phyloP scores from a whole-genome alignment of 2,888 invertebrate genomes.

The Lucinisca nassula region DNA sequence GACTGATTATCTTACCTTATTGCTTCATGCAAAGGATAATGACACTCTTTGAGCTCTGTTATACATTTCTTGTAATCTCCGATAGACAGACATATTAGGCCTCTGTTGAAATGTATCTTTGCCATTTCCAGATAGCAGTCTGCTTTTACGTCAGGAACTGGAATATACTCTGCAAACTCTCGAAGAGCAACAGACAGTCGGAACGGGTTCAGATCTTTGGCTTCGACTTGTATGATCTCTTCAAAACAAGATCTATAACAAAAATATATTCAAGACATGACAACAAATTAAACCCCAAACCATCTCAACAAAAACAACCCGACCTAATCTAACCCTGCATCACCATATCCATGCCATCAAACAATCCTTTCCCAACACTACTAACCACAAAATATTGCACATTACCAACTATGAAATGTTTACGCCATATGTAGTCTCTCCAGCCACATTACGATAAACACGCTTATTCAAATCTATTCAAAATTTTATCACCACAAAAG shows the following conservation, averaged over 20 bases:
- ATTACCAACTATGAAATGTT: too few species aligned
- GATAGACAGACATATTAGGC: conserved; percentile 26
- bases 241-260: neutral
- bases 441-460: too few species aligned
- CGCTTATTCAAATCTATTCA: too few species aligned
- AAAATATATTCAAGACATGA: too few species aligned
- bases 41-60: conserved; percentile 61
- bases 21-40: conserved; percentile 65
- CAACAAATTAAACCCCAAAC: too few species aligned
- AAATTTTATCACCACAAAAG: too few species aligned
- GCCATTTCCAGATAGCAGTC: conserved; percentile 24
- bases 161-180: conserved; percentile 24
- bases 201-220: neutral
- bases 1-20: conserved; percentile 26
- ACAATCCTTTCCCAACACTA: too few species aligned
- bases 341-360: too few species aligned
- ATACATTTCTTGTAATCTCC: conserved; percentile 53
- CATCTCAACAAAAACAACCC: too few species aligned
- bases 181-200: neutral
- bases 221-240: neutral
- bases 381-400: too few species aligned
- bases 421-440: too few species aligned
- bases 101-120: conserved; percentile 23
- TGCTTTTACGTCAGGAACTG: conserved; percentile 16
- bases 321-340: too few species aligned